phyloP scores from a whole-genome alignment of 2,113 vertebrate species.

The Lophura nycthemera region DNA sequence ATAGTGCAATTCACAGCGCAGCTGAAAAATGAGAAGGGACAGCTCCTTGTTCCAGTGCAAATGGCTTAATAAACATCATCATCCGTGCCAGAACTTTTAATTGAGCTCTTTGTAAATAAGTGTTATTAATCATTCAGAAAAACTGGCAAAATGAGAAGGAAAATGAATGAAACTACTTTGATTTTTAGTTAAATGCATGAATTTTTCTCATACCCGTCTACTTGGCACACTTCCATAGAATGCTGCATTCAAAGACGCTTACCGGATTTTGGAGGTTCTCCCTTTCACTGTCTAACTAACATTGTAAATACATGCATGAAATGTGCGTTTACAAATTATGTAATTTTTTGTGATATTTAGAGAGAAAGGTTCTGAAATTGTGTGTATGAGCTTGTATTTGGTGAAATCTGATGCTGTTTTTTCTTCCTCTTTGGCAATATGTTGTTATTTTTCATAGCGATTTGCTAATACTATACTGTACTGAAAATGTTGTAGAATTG shows the following conservation, averaged over 20 bases:
- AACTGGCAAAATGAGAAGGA: neutral
- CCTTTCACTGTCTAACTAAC: neutral
- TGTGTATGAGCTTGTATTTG: neutral
- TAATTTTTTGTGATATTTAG: neutral
- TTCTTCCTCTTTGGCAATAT: neutral
- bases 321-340: neutral
- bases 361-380: neutral
- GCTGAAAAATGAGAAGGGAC: neutral
- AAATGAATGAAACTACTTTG: neutral
- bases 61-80: neutral
- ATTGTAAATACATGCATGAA: neutral
- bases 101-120: neutral
- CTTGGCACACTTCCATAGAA: neutral
- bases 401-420: neutral
- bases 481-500: neutral
- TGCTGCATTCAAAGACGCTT: neutral
- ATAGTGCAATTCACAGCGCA: neutral
- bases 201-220: neutral
- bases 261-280: neutral
- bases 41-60: conserved; percentile 15
- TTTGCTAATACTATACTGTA: neutral
- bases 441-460: neutral
- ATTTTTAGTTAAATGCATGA: neutral
- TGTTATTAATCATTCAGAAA: neutral
- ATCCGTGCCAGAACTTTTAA: neutral